Conservation (phyloP, 2,113 vertebrate genomes). For the Hucho hucho region DNA sequence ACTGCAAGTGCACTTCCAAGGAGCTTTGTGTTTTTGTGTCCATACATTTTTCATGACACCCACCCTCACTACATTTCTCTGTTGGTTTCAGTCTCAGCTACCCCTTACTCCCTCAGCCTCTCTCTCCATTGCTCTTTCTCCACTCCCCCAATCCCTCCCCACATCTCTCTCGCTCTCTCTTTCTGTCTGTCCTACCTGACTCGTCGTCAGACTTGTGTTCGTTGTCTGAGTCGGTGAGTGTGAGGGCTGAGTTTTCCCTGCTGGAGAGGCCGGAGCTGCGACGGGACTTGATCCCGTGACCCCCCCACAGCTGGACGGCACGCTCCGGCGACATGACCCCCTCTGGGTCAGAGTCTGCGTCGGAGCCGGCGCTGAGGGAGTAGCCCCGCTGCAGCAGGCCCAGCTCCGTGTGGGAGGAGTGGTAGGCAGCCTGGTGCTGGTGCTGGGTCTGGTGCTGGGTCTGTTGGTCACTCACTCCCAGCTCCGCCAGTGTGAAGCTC, state of each 20-base stretch:
- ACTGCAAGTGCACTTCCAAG: no score
- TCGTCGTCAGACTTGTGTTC: conserved; percentile 87
- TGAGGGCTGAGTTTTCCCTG: conserved; percentile 86
- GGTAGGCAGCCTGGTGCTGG: conserved; percentile 78
- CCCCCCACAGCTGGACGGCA: conserved; percentile 81
- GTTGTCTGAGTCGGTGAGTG: conserved; percentile 87
- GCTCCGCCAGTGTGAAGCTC: conserved; percentile 84
- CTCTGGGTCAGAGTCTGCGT: conserved; percentile 83
- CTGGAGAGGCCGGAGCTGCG: conserved; percentile 84
- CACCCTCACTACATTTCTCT: not conserved
- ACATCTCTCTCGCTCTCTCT: not conserved
- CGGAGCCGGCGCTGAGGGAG: conserved; percentile 78
- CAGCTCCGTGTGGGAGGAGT: conserved; percentile 78
- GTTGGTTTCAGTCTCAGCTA: not conserved
- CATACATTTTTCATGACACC: not conserved
- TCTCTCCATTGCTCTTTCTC: not conserved
- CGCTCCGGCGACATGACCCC: conserved; percentile 83
- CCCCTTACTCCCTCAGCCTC: not conserved
- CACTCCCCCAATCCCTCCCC: not conserved
- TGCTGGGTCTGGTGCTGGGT: conserved; percentile 13
- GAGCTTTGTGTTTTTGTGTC: no score
- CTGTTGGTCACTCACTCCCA: conserved; percentile 81
- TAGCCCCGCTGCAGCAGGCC: conserved; percentile 83
- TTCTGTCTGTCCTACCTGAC: conserved; percentile 74
- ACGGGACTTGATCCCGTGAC: conserved; percentile 78